Conservation (phyloP, 2,113 vertebrate genomes). For the Mystacornis crossleyi region DNA sequence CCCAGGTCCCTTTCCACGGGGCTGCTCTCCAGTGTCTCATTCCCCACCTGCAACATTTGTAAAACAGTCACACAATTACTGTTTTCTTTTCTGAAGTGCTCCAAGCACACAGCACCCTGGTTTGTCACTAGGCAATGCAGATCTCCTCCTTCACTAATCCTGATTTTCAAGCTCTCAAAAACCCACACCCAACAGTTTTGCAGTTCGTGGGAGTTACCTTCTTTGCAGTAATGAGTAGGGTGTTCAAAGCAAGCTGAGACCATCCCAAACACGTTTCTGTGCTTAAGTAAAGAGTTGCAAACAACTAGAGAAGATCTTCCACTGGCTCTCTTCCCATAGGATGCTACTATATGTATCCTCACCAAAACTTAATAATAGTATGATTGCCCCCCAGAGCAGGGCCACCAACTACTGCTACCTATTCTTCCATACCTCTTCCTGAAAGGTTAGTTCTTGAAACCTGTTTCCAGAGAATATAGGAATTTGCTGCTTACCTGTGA, state of each 20-base stretch:
- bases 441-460: not conserved
- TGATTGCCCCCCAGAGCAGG: not conserved
- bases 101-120: not conserved
- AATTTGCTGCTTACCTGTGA: not conserved
- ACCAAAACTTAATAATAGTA: not conserved
- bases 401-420: not conserved
- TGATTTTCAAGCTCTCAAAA: slow-evolving; percentile 46
- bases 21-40: not conserved
- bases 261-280: not conserved
- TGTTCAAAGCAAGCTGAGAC: not conserved
- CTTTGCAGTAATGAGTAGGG: not conserved
- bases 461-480: not conserved
- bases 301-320: not conserved
- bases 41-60: not conserved
- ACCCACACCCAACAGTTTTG: not conserved
- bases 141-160: slow-evolving; percentile 9
- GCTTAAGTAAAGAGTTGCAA: not conserved
- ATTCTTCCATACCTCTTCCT: not conserved
- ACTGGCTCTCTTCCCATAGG: not conserved
- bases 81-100: not conserved
- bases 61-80: not conserved
- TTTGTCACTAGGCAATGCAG: not conserved
- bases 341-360: not conserved
- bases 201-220: not conserved
- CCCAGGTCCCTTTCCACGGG: not conserved